Percentiles rank a stretch among this genome's conserved stretches.
These are phyloP conservation scores for Zaprionus ornatus DNA, from an alignment of 1,140 invertebrate species.

Conservation along the genomic window DNA sequence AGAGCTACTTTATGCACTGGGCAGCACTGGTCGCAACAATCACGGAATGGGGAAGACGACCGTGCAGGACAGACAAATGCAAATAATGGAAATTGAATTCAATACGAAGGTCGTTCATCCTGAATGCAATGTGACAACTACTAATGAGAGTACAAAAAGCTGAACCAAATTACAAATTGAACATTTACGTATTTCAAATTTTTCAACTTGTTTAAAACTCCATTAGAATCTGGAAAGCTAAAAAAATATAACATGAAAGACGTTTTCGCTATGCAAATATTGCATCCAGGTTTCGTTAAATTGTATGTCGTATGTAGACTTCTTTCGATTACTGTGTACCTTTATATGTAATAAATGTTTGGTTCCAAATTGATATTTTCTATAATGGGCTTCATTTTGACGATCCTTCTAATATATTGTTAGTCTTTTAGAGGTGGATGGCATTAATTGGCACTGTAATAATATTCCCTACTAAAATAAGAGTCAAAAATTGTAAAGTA, in stretches of 20 bases:
- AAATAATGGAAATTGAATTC: slow-evolving; percentile 44
- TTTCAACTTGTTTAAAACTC: not conserved
- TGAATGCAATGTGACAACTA: slow-evolving; percentile 15
- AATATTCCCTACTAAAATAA: not conserved
- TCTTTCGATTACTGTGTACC: no score
- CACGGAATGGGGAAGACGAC: slow-evolving; percentile 6
- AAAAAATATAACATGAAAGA: no score
- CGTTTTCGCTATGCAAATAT: no score
- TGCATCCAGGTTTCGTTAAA: no score
- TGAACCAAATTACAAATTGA: not conserved
- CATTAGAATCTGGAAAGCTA: no score
- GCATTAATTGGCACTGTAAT: not conserved
- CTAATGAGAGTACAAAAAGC: slow-evolving; percentile 14
- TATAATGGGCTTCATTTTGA: no score
- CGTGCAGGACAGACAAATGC: slow-evolving; percentile 35
- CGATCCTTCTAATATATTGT: no score
- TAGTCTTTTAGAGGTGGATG: no score
- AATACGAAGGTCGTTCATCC: slow-evolving; percentile 32
- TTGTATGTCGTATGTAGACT: no score
- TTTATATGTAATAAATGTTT: no score
- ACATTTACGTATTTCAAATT: not conserved
- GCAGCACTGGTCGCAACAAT: slow-evolving; percentile 36
- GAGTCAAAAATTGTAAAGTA: slow-evolving; percentile 8
- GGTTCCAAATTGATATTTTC: no score
- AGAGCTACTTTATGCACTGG: no score